Evolutionary conservation across 1,140 invertebrate species (phyloP), one percentile per base, ranked within the genome.

Genomic region (Scaptomyza graminum): DNA sequence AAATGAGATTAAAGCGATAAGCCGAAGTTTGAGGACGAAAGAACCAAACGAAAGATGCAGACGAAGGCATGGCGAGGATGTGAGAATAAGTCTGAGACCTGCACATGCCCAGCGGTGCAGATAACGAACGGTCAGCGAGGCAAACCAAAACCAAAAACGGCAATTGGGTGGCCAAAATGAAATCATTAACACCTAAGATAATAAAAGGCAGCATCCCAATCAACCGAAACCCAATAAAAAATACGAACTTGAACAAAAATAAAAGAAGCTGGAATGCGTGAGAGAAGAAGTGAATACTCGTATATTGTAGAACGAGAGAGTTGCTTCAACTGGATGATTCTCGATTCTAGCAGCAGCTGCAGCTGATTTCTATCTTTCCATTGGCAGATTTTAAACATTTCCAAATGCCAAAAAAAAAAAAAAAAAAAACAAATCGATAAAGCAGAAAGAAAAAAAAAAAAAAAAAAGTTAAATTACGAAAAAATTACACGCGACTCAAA

Each of bases 121-220:
- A 62, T 56, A 72, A 50, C 64, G 46, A 62, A 50, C 49, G 50
- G 41, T 15, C 56, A 61, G 41, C 49, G 41, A 54, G 65, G 64
- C 64, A 77, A 28, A 52, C 54, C 68, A 55, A 8, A 34, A 34
- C 37, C 54, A 64, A 55, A 8, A 34, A 34, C 37, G 70, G 75
- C 84, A 83, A 90, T 90, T 90, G 89, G 89, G 89, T 90, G 89
- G 89, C 79, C 89, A 82, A 87, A 90, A 90, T 90, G 89, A 90
- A 89, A 89, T 89, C 89, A 90, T 90, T 90, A 90, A 90, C 89
- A 90, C 89, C 89, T 90, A 82, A 88, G 74, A 78, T 80, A 84
- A 88, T 79, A 78, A 88, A 65, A 67, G 16, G 54, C 13, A 62
- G 59, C 49, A 41, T 34, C 66, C 66, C 59, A 69, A 63, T 69